Percentiles rank a stretch among this genome's conserved stretches.
These are phyloP conservation scores for Aphyosemion australe DNA, from an alignment of 2,113 vertebrate species.

Conservation along the genomic window DNA sequence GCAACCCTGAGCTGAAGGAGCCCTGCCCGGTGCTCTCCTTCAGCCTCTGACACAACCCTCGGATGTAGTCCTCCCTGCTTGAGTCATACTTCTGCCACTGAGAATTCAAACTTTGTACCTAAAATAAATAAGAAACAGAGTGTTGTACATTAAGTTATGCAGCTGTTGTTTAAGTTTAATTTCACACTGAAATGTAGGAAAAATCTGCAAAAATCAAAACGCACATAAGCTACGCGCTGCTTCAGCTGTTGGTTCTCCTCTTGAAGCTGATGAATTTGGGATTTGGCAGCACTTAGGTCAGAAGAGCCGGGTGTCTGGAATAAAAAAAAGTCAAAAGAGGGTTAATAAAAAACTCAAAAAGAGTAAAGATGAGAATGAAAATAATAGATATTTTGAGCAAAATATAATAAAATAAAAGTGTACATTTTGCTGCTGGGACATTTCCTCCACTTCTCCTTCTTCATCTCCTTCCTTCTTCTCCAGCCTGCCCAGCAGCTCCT, in stretches of 20 bases:
- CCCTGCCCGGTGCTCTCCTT: slow-evolving; percentile 71
- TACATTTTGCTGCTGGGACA: slow-evolving; percentile 37
- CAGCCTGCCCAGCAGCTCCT: slow-evolving; percentile 85
- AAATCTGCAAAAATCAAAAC: slow-evolving; percentile 38
- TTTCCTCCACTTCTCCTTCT: slow-evolving; percentile 32
- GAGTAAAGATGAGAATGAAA: too few species aligned
- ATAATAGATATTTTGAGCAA: too few species aligned
- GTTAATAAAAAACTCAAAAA: background rate
- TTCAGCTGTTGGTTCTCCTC: slow-evolving; percentile 88
- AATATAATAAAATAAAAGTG: background rate
- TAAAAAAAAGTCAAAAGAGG: slow-evolving; percentile 26
- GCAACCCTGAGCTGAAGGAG: slow-evolving; percentile 58
- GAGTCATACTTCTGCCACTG: slow-evolving; percentile 94
- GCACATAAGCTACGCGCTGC: slow-evolving; percentile 88
- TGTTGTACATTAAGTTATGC: too few species aligned
- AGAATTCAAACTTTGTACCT: slow-evolving; percentile 92
- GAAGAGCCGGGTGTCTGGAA: slow-evolving; percentile 61
- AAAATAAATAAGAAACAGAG: background rate
- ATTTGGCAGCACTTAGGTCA: slow-evolving; percentile 57
- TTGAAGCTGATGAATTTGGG: slow-evolving; percentile 76
- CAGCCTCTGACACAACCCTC: slow-evolving; percentile 82
- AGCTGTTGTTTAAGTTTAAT: too few species aligned
- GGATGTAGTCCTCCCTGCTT: slow-evolving; percentile 89
- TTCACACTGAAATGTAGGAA: background rate
- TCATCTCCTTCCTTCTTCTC: slow-evolving; percentile 71